Conservation (phyloP, 2,797 vertebrate genomes). For the Macroramphosus scolopax region DNA sequence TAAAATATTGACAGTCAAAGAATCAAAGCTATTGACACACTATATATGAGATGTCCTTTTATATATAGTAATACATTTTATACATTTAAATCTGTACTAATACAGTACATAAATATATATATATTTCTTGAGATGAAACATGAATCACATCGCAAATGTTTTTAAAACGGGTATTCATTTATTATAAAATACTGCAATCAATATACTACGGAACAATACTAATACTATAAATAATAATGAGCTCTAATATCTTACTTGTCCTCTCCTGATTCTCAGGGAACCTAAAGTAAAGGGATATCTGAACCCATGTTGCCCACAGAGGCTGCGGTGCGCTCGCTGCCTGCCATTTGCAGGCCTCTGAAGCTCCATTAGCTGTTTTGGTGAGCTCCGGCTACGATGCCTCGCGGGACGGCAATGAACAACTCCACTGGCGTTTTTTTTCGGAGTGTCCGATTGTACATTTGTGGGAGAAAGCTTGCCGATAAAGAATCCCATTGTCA, state of each 20-base stretch:
- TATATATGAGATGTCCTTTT: too few species aligned
- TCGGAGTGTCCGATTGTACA: conserved; percentile 61
- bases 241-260: conserved; percentile 6
- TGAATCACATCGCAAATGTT: too few species aligned
- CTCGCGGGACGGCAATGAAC: conserved; percentile 61
- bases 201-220: neutral
- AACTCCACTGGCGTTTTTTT: conserved; percentile 57
- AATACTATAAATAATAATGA: neutral
- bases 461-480: conserved; percentile 46
- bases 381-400: conserved; percentile 55
- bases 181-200: neutral
- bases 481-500: conserved; percentile 63
- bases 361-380: conserved; percentile 68
- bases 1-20: too few species aligned
- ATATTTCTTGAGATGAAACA: neutral
- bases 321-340: conserved; percentile 21
- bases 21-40: too few species aligned
- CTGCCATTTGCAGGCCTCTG: conserved; percentile 62
- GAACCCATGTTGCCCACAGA: conserved; percentile 46
- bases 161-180: neutral
- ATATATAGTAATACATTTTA: too few species aligned
- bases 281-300: conserved; percentile 48
- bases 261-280: conserved; percentile 27
- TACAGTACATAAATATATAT: neutral
- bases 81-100: neutral